Evolutionary conservation across 2,113 vertebrate species (phyloP).

Genomic region (Myotis brandtii): DNA sequence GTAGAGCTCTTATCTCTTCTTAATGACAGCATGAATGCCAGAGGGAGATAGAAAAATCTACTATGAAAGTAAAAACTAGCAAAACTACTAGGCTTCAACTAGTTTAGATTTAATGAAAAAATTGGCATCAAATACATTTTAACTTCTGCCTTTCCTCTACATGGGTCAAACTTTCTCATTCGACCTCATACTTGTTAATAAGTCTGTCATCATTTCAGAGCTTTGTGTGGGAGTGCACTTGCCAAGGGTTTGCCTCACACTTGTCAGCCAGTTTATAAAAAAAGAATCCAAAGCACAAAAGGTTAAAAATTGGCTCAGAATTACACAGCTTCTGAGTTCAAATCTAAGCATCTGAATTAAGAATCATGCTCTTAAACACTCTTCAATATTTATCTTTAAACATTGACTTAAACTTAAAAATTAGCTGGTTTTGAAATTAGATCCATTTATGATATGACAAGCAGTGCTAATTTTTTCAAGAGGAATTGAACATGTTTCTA

Average conservation of each 20-base stretch:
- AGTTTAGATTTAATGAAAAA: conserved; percentile 31
- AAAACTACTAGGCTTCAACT: conserved; percentile 37
- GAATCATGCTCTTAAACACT: neutral
- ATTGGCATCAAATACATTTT: neutral
- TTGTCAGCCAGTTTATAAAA: neutral
- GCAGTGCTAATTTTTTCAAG: neutral
- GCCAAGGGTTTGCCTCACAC: neutral
- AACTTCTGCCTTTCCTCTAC: neutral
- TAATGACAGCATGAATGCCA: conserved; percentile 44
- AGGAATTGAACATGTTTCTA: neutral
- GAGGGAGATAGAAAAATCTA: conserved; percentile 48
- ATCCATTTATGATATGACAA: neutral
- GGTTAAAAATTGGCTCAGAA: neutral
- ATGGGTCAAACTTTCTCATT: neutral
- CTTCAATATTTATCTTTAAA: neutral
- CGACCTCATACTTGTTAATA: neutral
- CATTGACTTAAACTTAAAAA: neutral
- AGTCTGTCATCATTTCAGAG: neutral
- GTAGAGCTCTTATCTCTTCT: conserved; percentile 20
- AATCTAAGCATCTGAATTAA: neutral
- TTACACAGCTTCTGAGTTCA: neutral
- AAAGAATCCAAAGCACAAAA: neutral
- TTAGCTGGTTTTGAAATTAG: neutral
- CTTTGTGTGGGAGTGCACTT: neutral
- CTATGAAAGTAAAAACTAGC: conserved; percentile 34